Base-by-base conservation (phyloP, 2,888 invertebrate genomes). In the Scaptomyza parva region DNA sequence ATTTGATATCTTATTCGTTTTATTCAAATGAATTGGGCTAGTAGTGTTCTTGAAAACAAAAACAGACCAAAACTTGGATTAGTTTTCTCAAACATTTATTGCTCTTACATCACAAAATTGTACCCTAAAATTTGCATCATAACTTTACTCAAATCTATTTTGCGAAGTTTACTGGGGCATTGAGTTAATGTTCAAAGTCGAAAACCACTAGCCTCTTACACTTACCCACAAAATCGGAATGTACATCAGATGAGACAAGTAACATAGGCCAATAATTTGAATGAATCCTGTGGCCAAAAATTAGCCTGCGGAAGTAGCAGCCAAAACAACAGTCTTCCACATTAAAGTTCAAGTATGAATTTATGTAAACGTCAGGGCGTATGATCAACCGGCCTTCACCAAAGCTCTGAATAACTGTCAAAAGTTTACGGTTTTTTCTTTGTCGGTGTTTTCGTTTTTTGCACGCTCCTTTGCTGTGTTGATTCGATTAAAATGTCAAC, bases 401-500 rank as follows among this genome's bases (percentile, higher is more conserved):
- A 3, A 14, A 6, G 48, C 48, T 44, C 18, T 26, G 35, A 41
- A 59, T 45, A 72, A 72, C 74, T 62, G 78, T 43, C 77, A 78
- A 65, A 86, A 87, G 75, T 85, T 87, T 77, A 76, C 73, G 77
- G 40, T 69, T 62, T 40, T 35, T 71, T 63, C 58, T 63, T 70
- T 53, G 11, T 28, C n/a, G 28, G n/a, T n/a, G n/a, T 35, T 35
- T 14, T 8, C 50, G 14, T 78, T 67, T 78, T 70, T 47, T 64
- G 73, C 70, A 76, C 60, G 77, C 70, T 74, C 50, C 54, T 69
- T 77, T 55, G 53, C 63, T 59, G 77, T 79, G 70, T 70, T 86
- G 86, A 85, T 85, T 85, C 84, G 88, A 87, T 85, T 85, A 85
- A 85, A 85, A 86, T 76, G 84, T 87, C 87, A 86, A 68, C 74